phyloP scores from a whole-genome alignment of 2,797 vertebrate species.

The Pangasius djambal region DNA sequence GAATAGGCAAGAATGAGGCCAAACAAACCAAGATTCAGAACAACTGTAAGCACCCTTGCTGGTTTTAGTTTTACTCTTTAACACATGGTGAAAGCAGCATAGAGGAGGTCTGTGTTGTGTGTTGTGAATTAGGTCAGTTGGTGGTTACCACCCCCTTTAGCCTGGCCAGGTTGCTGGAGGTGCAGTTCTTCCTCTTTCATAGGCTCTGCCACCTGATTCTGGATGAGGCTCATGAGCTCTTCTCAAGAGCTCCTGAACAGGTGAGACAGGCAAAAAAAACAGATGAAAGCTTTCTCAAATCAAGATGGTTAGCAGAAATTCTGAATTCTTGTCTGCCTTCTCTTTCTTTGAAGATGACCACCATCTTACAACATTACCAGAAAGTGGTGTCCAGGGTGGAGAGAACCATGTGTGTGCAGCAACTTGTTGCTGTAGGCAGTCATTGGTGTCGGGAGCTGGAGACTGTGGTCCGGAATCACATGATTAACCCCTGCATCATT shows the following conservation, averaged over 20 bases:
- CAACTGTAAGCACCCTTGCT: constrained; percentile 79
- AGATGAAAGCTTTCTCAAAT: no score
- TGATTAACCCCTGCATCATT: constrained; percentile 80
- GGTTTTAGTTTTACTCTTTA: neutral
- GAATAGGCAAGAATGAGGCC: constrained; percentile 79
- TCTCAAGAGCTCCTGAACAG: constrained; percentile 78
- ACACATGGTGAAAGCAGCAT: neutral
- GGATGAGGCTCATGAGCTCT: constrained; percentile 82
- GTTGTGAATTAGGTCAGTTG: constrained; percentile 75
- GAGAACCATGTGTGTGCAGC: constrained; percentile 67
- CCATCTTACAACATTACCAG: constrained; percentile 83
- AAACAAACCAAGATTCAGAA: constrained; percentile 75
- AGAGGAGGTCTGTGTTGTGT: neutral
- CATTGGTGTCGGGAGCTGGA: constrained; percentile 79
- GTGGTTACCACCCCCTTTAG: constrained; percentile 86
- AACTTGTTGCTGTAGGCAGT: constrained; percentile 81
- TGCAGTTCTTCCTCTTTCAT: constrained; percentile 78
- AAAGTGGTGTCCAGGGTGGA: constrained; percentile 69
- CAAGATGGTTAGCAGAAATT: neutral
- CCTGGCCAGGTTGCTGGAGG: constrained; percentile 80
- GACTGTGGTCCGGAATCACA: constrained; percentile 75
- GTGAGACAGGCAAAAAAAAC: constrained; percentile 62
- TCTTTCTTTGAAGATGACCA: constrained; percentile 73
- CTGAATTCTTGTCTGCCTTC: neutral
- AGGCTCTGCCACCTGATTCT: constrained; percentile 86